A percentile compares a stretch with the other conserved stretches of the same genome.
Evolutionary conservation across 2,113 vertebrate species (phyloP).

Genomic region (Pungitius pungitius): DNA sequence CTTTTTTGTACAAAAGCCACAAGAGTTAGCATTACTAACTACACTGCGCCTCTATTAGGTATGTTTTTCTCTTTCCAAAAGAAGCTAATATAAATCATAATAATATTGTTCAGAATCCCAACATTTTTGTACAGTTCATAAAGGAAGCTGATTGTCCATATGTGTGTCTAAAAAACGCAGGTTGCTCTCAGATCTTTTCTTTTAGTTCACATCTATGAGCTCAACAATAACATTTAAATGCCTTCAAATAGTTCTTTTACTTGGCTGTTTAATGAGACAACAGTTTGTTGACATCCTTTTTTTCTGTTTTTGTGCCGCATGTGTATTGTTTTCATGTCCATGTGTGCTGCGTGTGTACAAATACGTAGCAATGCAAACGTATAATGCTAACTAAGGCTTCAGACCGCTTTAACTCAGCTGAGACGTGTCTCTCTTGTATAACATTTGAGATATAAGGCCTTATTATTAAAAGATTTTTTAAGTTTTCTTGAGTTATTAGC

Average conservation of each 20-base stretch:
- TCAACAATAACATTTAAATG: not conserved
- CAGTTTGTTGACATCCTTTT: not conserved
- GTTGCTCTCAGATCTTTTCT: not conserved
- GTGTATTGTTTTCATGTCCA: not conserved
- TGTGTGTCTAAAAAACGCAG: not conserved
- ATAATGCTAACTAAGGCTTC: not conserved
- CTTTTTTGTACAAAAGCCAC: not conserved
- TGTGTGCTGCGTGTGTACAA: not conserved
- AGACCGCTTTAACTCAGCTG: not conserved
- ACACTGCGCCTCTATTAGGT: not conserved
- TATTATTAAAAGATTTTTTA: not conserved
- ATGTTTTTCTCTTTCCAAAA: not conserved
- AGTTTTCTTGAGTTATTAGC: not conserved
- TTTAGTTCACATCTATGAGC: not conserved
- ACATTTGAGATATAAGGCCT: not conserved
- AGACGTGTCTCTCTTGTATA: not conserved
- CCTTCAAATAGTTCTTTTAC: not conserved
- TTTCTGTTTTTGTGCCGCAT: slow-evolving; percentile 10
- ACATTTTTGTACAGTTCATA: not conserved
- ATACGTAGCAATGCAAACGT: slow-evolving; percentile 1
- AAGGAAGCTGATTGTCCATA: not conserved
- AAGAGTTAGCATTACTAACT: not conserved
- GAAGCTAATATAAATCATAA: not conserved
- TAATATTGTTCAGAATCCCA: not conserved
- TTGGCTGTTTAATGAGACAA: not conserved